These are phyloP conservation scores for Lerema accius DNA, from an alignment of 1,140 invertebrate species.

Conservation along the genomic window DNA sequence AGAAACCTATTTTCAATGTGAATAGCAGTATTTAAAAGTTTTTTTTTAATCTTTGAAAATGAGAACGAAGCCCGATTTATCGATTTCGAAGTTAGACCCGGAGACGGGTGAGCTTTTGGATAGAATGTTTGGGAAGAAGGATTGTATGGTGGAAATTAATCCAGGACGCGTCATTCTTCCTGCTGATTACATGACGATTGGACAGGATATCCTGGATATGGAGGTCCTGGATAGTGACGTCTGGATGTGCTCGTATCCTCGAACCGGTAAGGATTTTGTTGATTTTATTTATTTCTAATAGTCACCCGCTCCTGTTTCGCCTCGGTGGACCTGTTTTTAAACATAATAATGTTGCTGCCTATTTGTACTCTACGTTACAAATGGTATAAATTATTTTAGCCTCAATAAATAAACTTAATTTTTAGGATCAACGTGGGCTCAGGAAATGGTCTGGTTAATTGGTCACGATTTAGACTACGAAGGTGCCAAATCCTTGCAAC, in stretches of 20 bases:
- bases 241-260: constrained; percentile 91
- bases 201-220: constrained; percentile 86
- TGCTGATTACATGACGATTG: constrained; percentile 86
- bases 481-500: constrained; percentile 87
- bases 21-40: constrained; percentile 20
- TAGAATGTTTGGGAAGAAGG: constrained; percentile 85
- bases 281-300: too few species aligned
- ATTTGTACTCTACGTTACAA: too few species aligned
- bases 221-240: constrained; percentile 88
- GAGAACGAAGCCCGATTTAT: constrained; percentile 73
- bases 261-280: constrained; percentile 85
- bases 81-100: constrained; percentile 85
- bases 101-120: constrained; percentile 85
- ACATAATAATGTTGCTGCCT: too few species aligned
- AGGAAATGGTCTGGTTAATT: constrained; percentile 95
- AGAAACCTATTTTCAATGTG: constrained; percentile 31
- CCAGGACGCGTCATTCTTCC: constrained; percentile 87
- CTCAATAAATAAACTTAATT: constrained; percentile 3
- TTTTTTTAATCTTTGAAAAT: constrained; percentile 48
- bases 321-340: too few species aligned
- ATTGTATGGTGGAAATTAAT: constrained; percentile 87
- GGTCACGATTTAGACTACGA: constrained; percentile 91
- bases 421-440: constrained; percentile 93
- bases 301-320: too few species aligned
- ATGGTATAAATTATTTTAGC: too few species aligned